These are phyloP conservation scores for Solenopsis fugax DNA, from an alignment of 1,140 invertebrate genomes.

Conservation along the genomic window DNA sequence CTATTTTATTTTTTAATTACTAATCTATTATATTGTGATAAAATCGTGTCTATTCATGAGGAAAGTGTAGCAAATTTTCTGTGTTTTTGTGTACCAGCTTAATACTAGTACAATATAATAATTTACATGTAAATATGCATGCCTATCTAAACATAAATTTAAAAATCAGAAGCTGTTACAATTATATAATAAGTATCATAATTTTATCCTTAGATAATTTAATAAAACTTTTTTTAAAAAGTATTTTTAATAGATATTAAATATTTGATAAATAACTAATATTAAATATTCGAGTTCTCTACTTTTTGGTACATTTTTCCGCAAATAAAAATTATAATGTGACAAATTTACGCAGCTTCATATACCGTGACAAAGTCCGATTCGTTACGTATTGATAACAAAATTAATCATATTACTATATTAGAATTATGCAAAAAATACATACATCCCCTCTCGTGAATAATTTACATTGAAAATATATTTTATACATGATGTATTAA, in stretches of 20 bases:
- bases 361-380: conserved; percentile 17
- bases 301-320: background rate
- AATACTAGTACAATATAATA: background rate
- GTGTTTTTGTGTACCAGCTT: background rate
- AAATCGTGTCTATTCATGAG: background rate
- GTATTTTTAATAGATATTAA: background rate
- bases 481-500: background rate
- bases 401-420: background rate
- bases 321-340: background rate
- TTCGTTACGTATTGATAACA: conserved; percentile 24
- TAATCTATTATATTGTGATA: background rate
- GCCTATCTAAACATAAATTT: background rate
- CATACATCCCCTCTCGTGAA: background rate
- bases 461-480: background rate
- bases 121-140: background rate
- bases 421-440: conserved; percentile 10
- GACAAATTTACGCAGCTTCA: background rate
- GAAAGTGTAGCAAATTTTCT: background rate
- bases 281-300: background rate
- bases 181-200: background rate
- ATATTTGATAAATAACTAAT: background rate
- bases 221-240: background rate
- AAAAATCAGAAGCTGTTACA: background rate
- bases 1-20: background rate
- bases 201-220: background rate